phyloP scores from a whole-genome alignment of 2,113 vertebrate species.

The Rhynchomys soricoides region DNA sequence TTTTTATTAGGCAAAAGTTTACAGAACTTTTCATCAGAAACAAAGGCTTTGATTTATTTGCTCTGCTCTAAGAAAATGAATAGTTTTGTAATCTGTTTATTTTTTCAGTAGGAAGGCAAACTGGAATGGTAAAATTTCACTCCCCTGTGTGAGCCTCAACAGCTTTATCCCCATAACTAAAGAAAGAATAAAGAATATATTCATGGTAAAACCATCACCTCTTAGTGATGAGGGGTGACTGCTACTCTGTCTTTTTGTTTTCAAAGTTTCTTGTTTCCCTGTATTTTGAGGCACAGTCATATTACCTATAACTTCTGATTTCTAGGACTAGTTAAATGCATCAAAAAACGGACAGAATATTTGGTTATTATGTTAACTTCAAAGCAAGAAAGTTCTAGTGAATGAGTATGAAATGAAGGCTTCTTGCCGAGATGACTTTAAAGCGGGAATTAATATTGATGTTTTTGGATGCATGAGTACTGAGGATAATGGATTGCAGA shows the following conservation, averaged over 20 bases:
- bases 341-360: slow-evolving; percentile 6
- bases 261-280: background rate
- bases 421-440: slow-evolving; percentile 30
- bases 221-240: background rate
- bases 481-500: slow-evolving; percentile 39
- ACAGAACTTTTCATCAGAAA: slow-evolving; percentile 12
- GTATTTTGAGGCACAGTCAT: background rate
- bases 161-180: background rate
- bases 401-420: slow-evolving; percentile 54
- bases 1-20: slow-evolving; percentile 32
- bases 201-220: background rate
- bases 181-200: background rate
- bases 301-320: slow-evolving; percentile 2
- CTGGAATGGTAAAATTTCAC: background rate
- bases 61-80: slow-evolving; percentile 23
- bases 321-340: slow-evolving; percentile 24
- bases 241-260: background rate
- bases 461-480: slow-evolving; percentile 35
- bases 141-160: background rate
- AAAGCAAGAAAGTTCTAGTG: slow-evolving; percentile 46
- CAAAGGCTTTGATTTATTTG: background rate
- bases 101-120: slow-evolving; percentile 30
- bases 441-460: slow-evolving; percentile 62
- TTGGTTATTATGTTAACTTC: slow-evolving; percentile 62
- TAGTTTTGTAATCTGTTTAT: background rate